A percentile compares a stretch with the other conserved stretches of the same genome.
These are phyloP conservation scores for Grapholita molesta DNA, from an alignment of 1,140 invertebrate genomes.

Conservation along the genomic window DNA sequence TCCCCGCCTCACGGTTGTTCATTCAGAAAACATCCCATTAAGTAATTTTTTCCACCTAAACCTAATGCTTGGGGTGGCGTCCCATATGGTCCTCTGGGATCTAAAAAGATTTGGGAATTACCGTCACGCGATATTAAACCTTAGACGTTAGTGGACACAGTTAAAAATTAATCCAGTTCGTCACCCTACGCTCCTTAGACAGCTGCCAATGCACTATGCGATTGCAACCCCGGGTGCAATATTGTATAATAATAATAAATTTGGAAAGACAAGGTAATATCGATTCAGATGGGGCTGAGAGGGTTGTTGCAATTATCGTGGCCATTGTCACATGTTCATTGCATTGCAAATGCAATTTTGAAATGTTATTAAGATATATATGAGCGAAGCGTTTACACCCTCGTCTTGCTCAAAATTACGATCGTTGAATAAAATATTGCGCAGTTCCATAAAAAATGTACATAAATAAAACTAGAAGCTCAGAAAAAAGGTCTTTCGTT, in stretches of 20 bases:
- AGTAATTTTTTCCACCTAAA: constrained; percentile 70
- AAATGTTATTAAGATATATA: constrained; percentile 11
- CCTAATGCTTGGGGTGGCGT: constrained; percentile 65
- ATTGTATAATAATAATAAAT: constrained; percentile 71
- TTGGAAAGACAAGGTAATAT: constrained; percentile 60
- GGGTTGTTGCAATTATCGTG: constrained; percentile 53
- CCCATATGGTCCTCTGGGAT: constrained; percentile 67
- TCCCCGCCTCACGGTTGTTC: constrained; percentile 35
- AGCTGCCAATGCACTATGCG: constrained; percentile 61
- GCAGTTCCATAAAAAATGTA: neutral
- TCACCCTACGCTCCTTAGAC: constrained; percentile 34
- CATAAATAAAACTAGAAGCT: neutral
- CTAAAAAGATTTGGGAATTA: constrained; percentile 13
- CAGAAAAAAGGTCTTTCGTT: neutral
- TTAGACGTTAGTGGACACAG: constrained; percentile 23
- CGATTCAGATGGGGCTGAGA: constrained; percentile 39
- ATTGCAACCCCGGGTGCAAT: constrained; percentile 57
- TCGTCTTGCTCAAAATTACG: neutral
- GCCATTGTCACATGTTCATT: constrained; percentile 9
- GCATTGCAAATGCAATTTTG: neutral
- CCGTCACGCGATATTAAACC: constrained; percentile 22
- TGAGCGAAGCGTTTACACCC: neutral
- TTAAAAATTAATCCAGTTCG: constrained; percentile 22
- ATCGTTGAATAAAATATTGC: neutral
- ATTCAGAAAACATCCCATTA: constrained; percentile 74